phyloP scores from a whole-genome alignment of 1,140 invertebrate genomes.

The Pectinophora gossypiella region DNA sequence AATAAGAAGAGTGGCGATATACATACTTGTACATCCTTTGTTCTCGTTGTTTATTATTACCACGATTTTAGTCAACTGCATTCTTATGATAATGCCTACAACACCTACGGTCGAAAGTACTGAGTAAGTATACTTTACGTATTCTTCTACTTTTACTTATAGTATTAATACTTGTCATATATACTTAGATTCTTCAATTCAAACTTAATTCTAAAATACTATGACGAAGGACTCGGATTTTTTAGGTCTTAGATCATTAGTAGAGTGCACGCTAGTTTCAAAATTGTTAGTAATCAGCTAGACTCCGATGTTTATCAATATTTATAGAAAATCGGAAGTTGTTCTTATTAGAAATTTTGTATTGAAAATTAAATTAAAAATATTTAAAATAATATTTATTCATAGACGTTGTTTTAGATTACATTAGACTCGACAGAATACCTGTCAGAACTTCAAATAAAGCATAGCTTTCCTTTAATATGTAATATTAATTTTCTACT shows the following conservation, averaged over 20 bases:
- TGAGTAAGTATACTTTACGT: slow-evolving; percentile 87
- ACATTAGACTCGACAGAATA: no score
- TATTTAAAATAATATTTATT: no score
- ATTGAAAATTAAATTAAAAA: neutral
- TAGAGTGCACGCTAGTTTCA: slow-evolving; percentile 71
- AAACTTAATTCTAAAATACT: slow-evolving; percentile 17
- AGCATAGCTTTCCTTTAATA: no score
- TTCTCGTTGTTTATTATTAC: slow-evolving; percentile 99
- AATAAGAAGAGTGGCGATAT: slow-evolving; percentile 96
- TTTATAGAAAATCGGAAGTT: slow-evolving; percentile 21
- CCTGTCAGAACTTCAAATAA: no score
- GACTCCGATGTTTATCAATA: slow-evolving; percentile 37
- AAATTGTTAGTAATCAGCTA: slow-evolving; percentile 66
- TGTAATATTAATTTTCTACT: no score
- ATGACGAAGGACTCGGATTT: slow-evolving; percentile 18
- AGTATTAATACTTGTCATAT: neutral
- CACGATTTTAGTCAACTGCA: slow-evolving; percentile 98
- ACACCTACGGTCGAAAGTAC: slow-evolving; percentile 95
- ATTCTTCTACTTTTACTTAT: slow-evolving; percentile 10
- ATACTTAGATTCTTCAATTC: slow-evolving; percentile 12
- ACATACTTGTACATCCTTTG: slow-evolving; percentile 97
- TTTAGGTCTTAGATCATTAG: slow-evolving; percentile 40
- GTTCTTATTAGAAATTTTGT: slow-evolving; percentile 1
- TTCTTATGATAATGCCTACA: slow-evolving; percentile 98
- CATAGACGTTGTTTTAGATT: no score